Conservation (phyloP, 2,797 vertebrate genomes). For the Crocidura indochinensis region DNA sequence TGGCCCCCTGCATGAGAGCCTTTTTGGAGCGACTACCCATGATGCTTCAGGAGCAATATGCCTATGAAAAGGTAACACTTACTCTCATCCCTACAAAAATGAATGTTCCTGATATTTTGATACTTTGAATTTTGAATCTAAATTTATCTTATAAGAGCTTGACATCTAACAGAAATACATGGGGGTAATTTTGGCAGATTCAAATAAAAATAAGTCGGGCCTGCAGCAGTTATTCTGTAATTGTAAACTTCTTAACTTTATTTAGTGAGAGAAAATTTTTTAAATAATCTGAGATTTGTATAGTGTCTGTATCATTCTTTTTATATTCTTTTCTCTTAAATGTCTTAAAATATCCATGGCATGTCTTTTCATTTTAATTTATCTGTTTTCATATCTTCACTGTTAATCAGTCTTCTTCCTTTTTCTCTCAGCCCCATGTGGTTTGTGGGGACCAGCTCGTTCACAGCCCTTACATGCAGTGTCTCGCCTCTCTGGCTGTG, state of each 20-base stretch:
- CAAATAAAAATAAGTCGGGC: constrained; percentile 27
- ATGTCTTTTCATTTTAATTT: no score
- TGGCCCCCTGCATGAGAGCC: constrained; percentile 98
- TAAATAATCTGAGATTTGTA: constrained; percentile 16
- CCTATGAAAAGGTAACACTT: constrained; percentile 96
- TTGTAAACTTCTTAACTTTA: constrained; percentile 35
- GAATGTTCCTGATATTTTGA: neutral
- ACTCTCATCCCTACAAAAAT: neutral
- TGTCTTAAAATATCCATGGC: neutral
- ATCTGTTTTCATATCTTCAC: no score
- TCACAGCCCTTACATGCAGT: constrained; percentile 99
- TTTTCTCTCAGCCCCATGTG: constrained; percentile 94
- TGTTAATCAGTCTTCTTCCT: neutral
- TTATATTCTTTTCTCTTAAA: constrained; percentile 37
- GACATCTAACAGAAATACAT: constrained; percentile 40
- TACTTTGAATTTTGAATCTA: constrained; percentile 54
- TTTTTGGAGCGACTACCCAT: constrained; percentile 97
- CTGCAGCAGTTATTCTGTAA: constrained; percentile 31
- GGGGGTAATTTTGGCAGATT: constrained; percentile 32
- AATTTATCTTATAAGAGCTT: constrained; percentile 33
- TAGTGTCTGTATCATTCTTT: constrained; percentile 42
- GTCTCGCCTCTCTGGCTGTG: constrained; percentile 97
- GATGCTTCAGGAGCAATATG: constrained; percentile 99
- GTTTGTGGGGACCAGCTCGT: constrained; percentile 98
- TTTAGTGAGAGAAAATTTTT: constrained; percentile 48